These are phyloP conservation scores for Nanorana parkeri DNA, from an alignment of 2,113 vertebrate species.

Conservation along the genomic window DNA sequence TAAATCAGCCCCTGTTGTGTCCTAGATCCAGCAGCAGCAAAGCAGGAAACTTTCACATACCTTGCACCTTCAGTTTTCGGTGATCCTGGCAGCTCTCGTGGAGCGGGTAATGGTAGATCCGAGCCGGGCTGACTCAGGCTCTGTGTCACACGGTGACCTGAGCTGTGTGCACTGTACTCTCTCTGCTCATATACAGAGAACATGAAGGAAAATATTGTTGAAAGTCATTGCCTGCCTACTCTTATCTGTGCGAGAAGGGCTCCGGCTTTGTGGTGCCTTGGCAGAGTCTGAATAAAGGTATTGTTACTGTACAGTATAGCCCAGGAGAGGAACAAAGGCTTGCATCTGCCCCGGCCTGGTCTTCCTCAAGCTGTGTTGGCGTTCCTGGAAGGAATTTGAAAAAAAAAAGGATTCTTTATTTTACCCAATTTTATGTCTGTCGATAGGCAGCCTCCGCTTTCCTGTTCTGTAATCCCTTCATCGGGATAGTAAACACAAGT, in stretches of 20 bases:
- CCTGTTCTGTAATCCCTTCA: slow-evolving; percentile 20
- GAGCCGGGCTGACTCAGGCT: slow-evolving; percentile 46
- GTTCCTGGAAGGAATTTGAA: slow-evolving; percentile 51
- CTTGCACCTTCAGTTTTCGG: background rate
- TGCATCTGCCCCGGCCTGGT: slow-evolving; percentile 60
- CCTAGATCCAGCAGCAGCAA: background rate
- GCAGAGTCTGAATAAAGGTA: slow-evolving; percentile 73
- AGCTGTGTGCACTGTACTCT: slow-evolving; percentile 20
- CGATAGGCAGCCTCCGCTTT: background rate
- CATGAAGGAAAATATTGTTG: slow-evolving; percentile 66
- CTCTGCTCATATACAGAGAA: slow-evolving; percentile 59
- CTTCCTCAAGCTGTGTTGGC: slow-evolving; percentile 42
- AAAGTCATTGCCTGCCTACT: slow-evolving; percentile 65
- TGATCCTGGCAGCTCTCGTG: background rate
- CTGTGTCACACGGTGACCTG: slow-evolving; percentile 17
- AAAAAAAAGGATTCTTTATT: slow-evolving; percentile 60
- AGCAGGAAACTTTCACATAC: slow-evolving; percentile 23
- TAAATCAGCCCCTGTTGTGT: too few species aligned
- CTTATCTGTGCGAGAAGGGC: slow-evolving; percentile 68
- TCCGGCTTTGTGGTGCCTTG: slow-evolving; percentile 56
- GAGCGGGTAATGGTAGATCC: slow-evolving; percentile 18
- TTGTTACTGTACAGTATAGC: slow-evolving; percentile 66
- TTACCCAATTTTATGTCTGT: background rate
- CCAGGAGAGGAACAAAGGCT: slow-evolving; percentile 70
- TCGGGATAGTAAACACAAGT: too few species aligned